Percentiles rank a stretch among this genome's conserved stretches.
Conservation (phyloP, 2,888 invertebrate genomes). For the Papilio demoleus region DNA sequence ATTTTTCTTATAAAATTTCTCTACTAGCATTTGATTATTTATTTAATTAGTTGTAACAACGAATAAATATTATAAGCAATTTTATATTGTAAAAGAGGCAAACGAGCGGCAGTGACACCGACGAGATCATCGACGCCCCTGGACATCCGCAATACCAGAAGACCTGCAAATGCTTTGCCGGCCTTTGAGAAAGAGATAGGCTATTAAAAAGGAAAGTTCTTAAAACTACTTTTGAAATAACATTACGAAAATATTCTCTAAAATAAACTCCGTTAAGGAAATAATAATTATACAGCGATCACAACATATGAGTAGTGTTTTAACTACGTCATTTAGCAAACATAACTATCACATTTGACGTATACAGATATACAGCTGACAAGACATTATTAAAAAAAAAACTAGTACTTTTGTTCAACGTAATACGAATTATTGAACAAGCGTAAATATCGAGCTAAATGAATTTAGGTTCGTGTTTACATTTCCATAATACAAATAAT, state of each 20-base stretch:
- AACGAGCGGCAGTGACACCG: too few species aligned
- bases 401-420: background rate
- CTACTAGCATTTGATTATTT: background rate
- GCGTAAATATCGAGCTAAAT: too few species aligned
- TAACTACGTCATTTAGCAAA: background rate
- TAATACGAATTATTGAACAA: too few species aligned
- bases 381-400: background rate
- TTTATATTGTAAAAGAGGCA: too few species aligned
- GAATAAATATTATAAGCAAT: too few species aligned
- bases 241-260: background rate
- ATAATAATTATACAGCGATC: background rate
- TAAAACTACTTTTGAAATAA: background rate
- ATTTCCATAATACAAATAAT: too few species aligned
- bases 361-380: background rate
- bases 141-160: too few species aligned
- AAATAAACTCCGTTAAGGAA: background rate
- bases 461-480: too few species aligned
- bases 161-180: too few species aligned
- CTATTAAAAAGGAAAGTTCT: background rate
- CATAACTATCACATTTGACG: background rate
- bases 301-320: background rate
- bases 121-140: too few species aligned
- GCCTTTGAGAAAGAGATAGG: too few species aligned
- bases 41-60: too few species aligned
- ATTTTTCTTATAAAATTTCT: conserved; percentile 19